phyloP scores from a whole-genome alignment of 1,140 invertebrate species.

The Neodiprion pinetum region DNA sequence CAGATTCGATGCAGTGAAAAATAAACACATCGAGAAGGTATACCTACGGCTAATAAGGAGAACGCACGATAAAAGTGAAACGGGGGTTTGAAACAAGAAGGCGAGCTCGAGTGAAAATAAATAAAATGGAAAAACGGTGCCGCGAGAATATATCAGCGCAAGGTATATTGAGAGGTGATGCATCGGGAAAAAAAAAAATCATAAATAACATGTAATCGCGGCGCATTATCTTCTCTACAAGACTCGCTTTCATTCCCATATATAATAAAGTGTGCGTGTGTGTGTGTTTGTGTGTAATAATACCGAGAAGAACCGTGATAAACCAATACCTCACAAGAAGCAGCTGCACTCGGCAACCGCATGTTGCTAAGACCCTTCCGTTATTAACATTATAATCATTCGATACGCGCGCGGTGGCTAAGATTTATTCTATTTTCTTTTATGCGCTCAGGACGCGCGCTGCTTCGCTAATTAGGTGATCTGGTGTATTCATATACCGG shows the following conservation, averaged over 20 bases:
- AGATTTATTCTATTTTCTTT: too few species aligned
- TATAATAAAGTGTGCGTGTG: neutral
- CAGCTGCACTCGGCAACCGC: neutral
- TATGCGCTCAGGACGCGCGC: too few species aligned
- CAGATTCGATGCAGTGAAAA: neutral
- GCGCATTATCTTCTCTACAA: conserved; percentile 5
- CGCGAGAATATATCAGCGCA: too few species aligned
- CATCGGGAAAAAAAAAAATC: neutral
- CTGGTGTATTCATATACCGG: too few species aligned
- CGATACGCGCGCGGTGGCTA: neutral
- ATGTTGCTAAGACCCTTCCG: neutral
- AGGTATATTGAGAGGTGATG: neutral
- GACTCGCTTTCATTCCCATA: neutral
- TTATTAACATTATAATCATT: neutral
- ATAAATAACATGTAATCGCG: neutral
- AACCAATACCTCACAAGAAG: conserved; percentile 2
- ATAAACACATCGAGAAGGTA: too few species aligned
- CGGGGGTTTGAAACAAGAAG: too few species aligned
- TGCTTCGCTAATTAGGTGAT: too few species aligned
- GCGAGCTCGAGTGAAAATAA: too few species aligned
- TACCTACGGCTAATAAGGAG: too few species aligned
- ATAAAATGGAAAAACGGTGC: too few species aligned
- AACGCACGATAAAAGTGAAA: too few species aligned
- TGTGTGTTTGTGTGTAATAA: neutral
- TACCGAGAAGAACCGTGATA: neutral